These are phyloP conservation scores for Netelia inedita DNA, from an alignment of 2,888 invertebrate genomes.

Conservation along the genomic window DNA sequence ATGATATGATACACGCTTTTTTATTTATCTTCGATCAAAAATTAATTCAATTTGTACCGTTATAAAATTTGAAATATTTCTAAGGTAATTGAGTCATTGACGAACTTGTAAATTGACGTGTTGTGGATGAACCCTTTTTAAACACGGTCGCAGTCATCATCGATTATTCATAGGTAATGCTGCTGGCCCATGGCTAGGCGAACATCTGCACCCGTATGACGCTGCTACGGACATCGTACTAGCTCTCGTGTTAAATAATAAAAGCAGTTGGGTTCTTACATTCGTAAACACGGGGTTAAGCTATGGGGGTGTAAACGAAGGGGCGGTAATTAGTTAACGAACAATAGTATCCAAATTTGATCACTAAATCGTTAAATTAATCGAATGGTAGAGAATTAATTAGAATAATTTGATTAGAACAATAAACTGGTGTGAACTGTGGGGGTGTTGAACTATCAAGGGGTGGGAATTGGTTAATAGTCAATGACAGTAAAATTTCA, in stretches of 20 bases:
- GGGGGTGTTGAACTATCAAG: no score
- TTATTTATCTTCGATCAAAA: conserved; percentile 1
- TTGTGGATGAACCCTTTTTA: conserved; percentile 46
- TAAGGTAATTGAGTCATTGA: neutral
- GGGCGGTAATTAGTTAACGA: neutral
- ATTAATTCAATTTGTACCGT: neutral
- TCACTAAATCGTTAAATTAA: neutral
- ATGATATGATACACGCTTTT: conserved; percentile 11
- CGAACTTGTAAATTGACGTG: neutral
- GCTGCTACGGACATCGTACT: conserved; percentile 56
- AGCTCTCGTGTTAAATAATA: conserved; percentile 74
- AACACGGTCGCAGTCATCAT: conserved; percentile 58
- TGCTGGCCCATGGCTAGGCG: conserved; percentile 49
- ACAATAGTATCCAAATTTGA: neutral
- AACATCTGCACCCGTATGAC: conserved; percentile 78
- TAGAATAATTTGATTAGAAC: no score
- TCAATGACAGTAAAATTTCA: no score
- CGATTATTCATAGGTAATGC: conserved; percentile 65
- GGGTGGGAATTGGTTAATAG: no score
- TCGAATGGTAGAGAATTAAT: conserved; percentile 15
- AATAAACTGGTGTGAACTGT: no score
- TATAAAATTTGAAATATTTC: neutral
- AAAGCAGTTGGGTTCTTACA: conserved; percentile 48
- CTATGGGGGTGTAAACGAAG: conserved; percentile 35
- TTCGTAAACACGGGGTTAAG: conserved; percentile 1